Evolutionary conservation across 2,113 vertebrate genomes (phyloP), one percentile per base, ranked within the genome.

Genomic region (Gallinago undulata): DNA sequence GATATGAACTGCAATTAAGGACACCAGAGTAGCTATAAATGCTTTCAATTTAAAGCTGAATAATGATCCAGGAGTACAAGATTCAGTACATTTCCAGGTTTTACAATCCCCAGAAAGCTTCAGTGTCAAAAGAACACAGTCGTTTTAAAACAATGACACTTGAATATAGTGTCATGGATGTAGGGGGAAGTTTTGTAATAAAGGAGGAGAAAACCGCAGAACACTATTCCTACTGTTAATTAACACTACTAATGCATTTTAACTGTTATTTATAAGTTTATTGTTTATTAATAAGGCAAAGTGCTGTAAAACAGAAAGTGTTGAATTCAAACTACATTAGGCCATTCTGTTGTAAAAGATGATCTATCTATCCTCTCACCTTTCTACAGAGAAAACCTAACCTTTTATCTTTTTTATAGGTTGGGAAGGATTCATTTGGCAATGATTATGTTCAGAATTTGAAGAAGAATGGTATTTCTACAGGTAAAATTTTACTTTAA

Each of bases 401-500:
- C 39, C 45, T 98, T 85, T 97, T 96, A 56, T 97, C 96, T 96
- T 98, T 96, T 96, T 21, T 96, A 39, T 77, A 99, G 99, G 99
- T 99, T 97, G 99, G 99, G 73, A 99, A 98, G 90, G 99, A 99
- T 97, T 98, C 99, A 94, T 99, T 99, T 98, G 99, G 99, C 97
- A 98, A 98, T 96, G 98, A 98, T 97, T 99, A 99, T 94, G 98
- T 99, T 96, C 98, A 98, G 97, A 99, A 99, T 97, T 99, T 99
- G 95, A 99, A 98, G 98, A 98, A 98, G 96, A 99, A 99, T 90
- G 97, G 94, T 78, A 98, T 99, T 97, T 98, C 98, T 96, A 99
- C 99, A 99, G 99, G 99, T 99, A 99, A 97, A 89, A 80, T 89
- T 96, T 94, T 94, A 57, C 67, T 63, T 93, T 84, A 28, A 73